Base-by-base conservation (phyloP, 2,797 vertebrate genomes). In the Periparus ater region DNA sequence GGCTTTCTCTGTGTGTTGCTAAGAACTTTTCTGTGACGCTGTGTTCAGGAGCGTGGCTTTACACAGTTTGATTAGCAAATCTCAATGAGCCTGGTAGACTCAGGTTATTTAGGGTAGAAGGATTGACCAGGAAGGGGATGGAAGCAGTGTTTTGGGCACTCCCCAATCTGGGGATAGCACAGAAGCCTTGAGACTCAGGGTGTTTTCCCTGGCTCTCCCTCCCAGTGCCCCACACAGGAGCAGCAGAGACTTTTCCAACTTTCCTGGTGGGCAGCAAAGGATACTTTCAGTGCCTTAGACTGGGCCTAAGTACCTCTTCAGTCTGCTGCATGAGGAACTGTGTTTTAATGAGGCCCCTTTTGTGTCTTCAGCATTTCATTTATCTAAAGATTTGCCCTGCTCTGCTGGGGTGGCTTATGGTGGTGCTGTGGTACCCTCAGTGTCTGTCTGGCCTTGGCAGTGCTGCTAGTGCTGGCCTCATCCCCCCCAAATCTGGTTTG, bases 31-130 rank as follows among this genome's bases (percentile, higher is more conserved):
- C 75, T 83, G 34, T 45, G 40, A 15, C 36, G 2, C 1, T 62
- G 50, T 30, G 26, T 92, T 75, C 47, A 57, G 62, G 17, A 87
- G 77, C 42, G 11, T 38, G 73, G 47, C 80, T 83, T 65, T 17
- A 48, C 65, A 36, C 51, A 50, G 65, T 71, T 88, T 89, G 84
- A 94, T 95, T 74, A 92, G 85, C 22, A 17, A 68, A 93, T 92
- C 89, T 91, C 58, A 91, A 86, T 44, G 85, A 91, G 88, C 51
- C 81, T 78, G 74, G 34, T 79, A 51, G 54, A 30, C 53, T 81
- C 7, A 2, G 93, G 95, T 96, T 96, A 58, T 90, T 89, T 80
- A 45, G 51, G 93, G 93, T 95, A 86, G 94, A 51, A 89, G 91
- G 62, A 54, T 84, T 93, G 94, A 66, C 85, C 62, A 45, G 83